Conservation (phyloP, 2,797 vertebrate genomes). For the Ibycter americanus region DNA sequence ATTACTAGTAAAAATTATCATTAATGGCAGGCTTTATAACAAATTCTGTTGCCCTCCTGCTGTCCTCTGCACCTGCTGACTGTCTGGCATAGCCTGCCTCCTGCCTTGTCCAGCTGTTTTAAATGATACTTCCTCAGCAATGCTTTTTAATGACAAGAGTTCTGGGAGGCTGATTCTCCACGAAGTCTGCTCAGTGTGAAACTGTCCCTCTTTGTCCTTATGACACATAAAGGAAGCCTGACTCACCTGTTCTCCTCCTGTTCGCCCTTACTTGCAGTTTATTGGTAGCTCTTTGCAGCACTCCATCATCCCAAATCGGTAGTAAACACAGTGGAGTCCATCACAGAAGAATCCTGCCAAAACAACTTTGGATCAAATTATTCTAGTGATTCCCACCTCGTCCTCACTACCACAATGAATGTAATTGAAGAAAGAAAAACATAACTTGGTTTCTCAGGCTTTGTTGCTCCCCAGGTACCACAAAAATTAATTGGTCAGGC, state of each 20-base stretch:
- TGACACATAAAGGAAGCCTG: background rate
- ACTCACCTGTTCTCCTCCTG: background rate
- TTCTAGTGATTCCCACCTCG: background rate
- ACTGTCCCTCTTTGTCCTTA: background rate
- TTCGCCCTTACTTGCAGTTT: background rate
- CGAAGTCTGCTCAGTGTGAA: background rate
- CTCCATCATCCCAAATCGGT: background rate
- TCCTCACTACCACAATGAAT: background rate
- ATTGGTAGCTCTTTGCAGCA: background rate
- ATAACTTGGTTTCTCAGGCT: background rate
- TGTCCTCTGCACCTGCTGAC: slow-evolving; percentile 49
- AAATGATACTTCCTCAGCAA: background rate
- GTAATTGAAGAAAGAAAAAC: background rate
- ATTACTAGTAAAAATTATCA: slow-evolving; percentile 27
- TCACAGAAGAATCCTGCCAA: background rate
- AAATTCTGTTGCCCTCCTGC: slow-evolving; percentile 46
- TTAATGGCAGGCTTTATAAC: slow-evolving; percentile 19
- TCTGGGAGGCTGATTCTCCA: background rate
- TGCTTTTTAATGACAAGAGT: background rate
- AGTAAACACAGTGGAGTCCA: background rate
- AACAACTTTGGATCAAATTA: background rate
- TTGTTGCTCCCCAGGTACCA: background rate
- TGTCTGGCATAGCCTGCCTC: slow-evolving; percentile 9
- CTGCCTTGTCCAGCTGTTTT: slow-evolving; percentile 44
- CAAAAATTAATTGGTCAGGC: slow-evolving; percentile 19